Evolutionary conservation across 2,888 invertebrate species (phyloP).

Genomic region (Mythimna ferrago): DNA sequence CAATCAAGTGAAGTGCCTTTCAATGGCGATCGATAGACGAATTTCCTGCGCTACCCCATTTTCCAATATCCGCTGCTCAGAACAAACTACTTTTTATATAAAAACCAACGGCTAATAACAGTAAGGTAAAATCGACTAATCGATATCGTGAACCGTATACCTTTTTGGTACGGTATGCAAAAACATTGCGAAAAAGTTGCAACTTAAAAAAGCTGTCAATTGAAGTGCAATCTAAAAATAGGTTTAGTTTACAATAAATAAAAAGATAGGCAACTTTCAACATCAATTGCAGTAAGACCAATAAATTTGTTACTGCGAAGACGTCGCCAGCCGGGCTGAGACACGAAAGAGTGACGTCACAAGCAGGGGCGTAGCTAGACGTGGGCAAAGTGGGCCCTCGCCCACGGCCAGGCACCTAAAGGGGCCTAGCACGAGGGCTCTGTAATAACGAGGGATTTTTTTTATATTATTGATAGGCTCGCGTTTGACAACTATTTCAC

Average conservation of each 20-base stretch:
- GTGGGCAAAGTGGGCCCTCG: too few relatives aligned
- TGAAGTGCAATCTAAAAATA: background rate
- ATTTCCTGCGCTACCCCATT: slow-evolving; percentile 88
- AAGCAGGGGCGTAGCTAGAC: background rate
- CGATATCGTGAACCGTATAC: slow-evolving; percentile 2
- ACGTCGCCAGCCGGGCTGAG: slow-evolving; percentile 46
- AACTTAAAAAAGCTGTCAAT: background rate
- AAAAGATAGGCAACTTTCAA: slow-evolving; percentile 32
- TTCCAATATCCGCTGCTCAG: slow-evolving; percentile 86
- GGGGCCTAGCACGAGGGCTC: too few relatives aligned
- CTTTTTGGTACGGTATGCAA: background rate
- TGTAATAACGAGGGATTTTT: too few relatives aligned
- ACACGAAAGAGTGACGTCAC: slow-evolving; percentile 52
- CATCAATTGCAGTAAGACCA: slow-evolving; percentile 53
- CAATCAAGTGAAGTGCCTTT: slow-evolving; percentile 81
- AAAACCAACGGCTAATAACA: slow-evolving; percentile 61
- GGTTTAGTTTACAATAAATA: slow-evolving; percentile 7
- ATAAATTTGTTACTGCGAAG: slow-evolving; percentile 49
- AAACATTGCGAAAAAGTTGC: background rate
- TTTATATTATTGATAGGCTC: too few relatives aligned
- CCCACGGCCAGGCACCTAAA: too few relatives aligned
- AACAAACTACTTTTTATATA: slow-evolving; percentile 65
- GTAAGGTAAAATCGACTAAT: slow-evolving; percentile 55
- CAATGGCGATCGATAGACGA: slow-evolving; percentile 78
- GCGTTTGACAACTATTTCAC: too few relatives aligned